Evolutionary conservation across 2,113 vertebrate species (phyloP), one percentile per base, ranked within the genome.

Genomic region (Larimichthys crocea): DNA sequence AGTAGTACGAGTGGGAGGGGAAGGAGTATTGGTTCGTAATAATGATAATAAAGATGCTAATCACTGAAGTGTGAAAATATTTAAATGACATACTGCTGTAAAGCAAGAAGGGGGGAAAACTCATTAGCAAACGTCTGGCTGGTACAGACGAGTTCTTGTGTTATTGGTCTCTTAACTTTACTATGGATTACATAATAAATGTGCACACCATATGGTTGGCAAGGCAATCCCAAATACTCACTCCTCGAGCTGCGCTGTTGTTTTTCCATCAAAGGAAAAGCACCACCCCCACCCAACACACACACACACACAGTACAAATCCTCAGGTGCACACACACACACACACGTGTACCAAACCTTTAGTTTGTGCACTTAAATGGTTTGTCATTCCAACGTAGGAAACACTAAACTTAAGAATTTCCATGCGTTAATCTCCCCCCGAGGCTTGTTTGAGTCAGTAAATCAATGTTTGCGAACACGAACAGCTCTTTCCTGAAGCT

Each of bases 101-200:
- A 52, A 77, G 63, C 24, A 59, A 68, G 79, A 75, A 48, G 20
- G 53, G 20, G 40, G 52, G 31, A 63, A 76, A 79, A 77, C 52
- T 89, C 83, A 78, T 88, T 78, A 85, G 79, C 9, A 48, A 65
- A 84, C 0, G 73, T 83, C 81, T 88, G 80, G 75, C 82, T 76
- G 74, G 52, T 74, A 42, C 63, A 69, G 72, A 70, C 63, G 60
- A 73, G 70, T 20, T 56, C 53, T 40, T 29, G 52, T 83, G 57
- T 83, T 86, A 88, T 66, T 87, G 82, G 44, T 85, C 81, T 85
- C 72, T 74, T 86, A 83, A 86, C 82, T 85, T 92, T 88, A 90
- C 88, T 87, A 79, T 79, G 87, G 50, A 91, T 93, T 91, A 92
- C 82, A 90, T 91, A 89, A 93, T 65, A 93, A 90, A 91, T 91